Evolutionary conservation across 2,888 invertebrate species (phyloP), one percentile per base, ranked within the genome.

Genomic region (Macrosiphum euphorbiae): DNA sequence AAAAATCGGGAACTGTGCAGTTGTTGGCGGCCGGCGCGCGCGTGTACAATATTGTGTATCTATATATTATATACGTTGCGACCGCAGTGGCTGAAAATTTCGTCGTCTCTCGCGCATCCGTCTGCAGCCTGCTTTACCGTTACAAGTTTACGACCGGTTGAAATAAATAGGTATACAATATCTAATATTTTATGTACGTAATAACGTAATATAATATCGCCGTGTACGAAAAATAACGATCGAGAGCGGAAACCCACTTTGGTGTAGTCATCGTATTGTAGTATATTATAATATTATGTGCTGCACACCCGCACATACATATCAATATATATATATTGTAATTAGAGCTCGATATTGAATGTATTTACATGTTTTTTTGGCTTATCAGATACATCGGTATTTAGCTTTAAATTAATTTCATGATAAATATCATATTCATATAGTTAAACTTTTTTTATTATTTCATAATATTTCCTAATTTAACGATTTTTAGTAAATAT

Each of bases 121-220:
- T 44, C 35, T 90, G 85, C 35, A 78, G 20, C 58, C 84, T 50
- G 67, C 44, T 92, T 92, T 92, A 92, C 92, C 92, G 92, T 92
- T 92, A 92, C 44, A 67, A 92, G 87, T 87, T 92, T 92, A 92
- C 52, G 87, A 92, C 92, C 87, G 50, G 92, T 92, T 92, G 50
- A 92, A 52, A 86, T 86, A 86, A 86, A 78, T 78, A 78, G 35
- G 3, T 67, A 67, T 67, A n/a, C 67, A n/a, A n/a, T 78, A 78
- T 35, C 67, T 78, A 35, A 78, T 35, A 78, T 78, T 78, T 35
- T 78, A 20, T 35, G 35, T 35, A 78, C 35, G 35, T 35, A 78
- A 78, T 78, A 35, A 78, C 35, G 78, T 35, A 35, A 35, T 78
- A 78, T 67, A 35, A 78, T 24, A 35, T 78, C 20, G 5, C 20